A percentile compares a stretch with the other conserved stretches of the same genome.
phyloP scores from a whole-genome alignment of 2,113 vertebrate genomes.

The Pedionomus torquatus region DNA sequence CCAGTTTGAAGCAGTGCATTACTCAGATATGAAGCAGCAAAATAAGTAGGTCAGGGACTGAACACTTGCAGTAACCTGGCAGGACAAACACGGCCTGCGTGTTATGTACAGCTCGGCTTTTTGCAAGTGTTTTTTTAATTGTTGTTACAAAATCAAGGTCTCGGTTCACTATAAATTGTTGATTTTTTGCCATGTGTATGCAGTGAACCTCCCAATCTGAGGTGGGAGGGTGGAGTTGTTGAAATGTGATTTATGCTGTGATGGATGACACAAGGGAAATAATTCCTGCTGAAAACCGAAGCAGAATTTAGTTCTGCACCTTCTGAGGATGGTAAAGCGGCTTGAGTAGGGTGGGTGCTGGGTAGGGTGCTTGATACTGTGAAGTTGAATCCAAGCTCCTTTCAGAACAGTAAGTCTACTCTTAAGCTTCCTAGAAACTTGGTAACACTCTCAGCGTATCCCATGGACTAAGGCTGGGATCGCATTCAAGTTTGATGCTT shows the following conservation, averaged over 20 bases:
- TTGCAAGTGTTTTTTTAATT: neutral
- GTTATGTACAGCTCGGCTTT: fast-evolving
- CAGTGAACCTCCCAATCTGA: neutral
- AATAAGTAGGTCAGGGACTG: neutral
- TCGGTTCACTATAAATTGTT: neutral
- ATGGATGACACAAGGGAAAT: neutral
- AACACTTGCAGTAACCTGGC: neutral
- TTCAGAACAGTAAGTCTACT: neutral
- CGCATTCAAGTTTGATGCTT: neutral
- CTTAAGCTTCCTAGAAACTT: neutral
- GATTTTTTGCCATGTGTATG: neutral
- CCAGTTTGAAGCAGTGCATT: neutral
- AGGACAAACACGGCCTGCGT: fast-evolving
- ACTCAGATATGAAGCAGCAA: neutral
- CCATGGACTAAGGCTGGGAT: neutral
- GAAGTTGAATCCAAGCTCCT: neutral
- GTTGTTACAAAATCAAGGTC: fast-evolving
- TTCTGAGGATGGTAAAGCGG: neutral
- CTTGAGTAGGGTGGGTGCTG: neutral
- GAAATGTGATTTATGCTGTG: neutral
- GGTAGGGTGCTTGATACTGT: fast-evolving
- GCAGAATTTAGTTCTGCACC: neutral
- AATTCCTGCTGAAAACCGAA: neutral
- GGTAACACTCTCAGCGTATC: fast-evolving
- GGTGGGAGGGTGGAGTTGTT: no score